phyloP scores from a whole-genome alignment of 2,797 vertebrate species.

The Coracias cyanogaster region DNA sequence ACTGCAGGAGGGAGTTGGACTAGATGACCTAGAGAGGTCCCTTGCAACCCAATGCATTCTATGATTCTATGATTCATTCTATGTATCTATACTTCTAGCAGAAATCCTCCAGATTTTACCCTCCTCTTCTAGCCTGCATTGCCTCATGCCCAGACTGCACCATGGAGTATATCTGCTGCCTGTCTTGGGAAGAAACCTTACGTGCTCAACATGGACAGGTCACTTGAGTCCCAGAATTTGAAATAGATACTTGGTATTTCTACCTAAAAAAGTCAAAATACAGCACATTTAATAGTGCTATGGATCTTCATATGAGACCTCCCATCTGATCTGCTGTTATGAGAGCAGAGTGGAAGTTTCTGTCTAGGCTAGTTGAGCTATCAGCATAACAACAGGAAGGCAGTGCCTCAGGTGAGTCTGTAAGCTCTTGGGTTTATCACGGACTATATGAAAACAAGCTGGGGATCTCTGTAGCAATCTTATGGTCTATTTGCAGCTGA shows the following conservation, averaged over 20 bases:
- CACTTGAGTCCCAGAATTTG: not conserved
- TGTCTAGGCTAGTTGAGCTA: not conserved
- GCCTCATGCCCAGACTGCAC: not conserved
- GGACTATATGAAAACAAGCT: not conserved
- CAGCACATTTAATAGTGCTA: not conserved
- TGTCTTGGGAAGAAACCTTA: not conserved
- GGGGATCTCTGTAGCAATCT: not conserved
- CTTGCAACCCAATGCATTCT: not conserved
- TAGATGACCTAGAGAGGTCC: not conserved
- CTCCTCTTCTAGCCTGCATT: not conserved
- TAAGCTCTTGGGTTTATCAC: not conserved
- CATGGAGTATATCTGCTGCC: not conserved
- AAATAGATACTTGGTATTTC: not conserved
- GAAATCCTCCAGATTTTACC: not conserved
- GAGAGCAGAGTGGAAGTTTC: not conserved
- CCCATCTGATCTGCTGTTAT: not conserved
- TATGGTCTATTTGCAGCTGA: not conserved
- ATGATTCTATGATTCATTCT: not conserved
- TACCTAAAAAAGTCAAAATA: not conserved
- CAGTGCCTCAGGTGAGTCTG: not conserved
- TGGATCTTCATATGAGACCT: not conserved
- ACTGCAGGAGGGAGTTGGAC: not conserved
- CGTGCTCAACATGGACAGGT: accelerated
- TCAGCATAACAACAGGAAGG: not conserved
- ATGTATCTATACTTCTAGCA: not conserved